Conservation (phyloP, 2,113 vertebrate genomes). For the Marmota monax region DNA sequence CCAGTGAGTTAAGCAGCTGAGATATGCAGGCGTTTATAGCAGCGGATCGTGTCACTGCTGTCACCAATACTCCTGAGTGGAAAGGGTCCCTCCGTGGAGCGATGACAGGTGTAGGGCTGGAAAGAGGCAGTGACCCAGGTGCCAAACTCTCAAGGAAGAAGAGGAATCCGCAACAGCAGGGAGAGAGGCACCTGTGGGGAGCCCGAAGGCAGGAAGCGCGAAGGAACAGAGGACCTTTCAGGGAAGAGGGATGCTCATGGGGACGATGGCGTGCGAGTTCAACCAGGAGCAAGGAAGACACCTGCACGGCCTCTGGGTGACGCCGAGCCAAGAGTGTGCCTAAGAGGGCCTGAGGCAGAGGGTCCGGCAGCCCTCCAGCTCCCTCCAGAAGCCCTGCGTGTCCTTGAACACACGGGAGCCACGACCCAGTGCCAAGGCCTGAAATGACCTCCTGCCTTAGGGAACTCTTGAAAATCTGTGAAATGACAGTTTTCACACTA, state of each 20-base stretch:
- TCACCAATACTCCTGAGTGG: neutral
- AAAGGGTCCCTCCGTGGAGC: neutral
- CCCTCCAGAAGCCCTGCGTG: too few species aligned
- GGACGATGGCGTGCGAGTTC: neutral
- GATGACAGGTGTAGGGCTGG: neutral
- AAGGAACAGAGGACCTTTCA: neutral
- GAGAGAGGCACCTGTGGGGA: too few species aligned
- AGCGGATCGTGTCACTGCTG: neutral
- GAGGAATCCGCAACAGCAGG: neutral
- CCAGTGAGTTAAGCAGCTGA: neutral
- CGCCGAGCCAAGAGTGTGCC: neutral
- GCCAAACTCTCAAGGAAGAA: neutral
- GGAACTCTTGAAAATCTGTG: neutral
- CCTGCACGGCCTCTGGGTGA: neutral
- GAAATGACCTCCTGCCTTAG: neutral
- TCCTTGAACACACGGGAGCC: neutral
- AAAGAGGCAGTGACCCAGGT: neutral
- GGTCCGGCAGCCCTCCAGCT: fast-evolving
- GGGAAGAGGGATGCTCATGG: too few species aligned
- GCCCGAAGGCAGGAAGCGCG: neutral
- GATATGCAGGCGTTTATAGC: neutral
- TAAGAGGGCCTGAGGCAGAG: neutral
- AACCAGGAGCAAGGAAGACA: neutral
- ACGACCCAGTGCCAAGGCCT: neutral
- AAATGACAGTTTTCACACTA: neutral